phyloP scores from a whole-genome alignment of 2,797 vertebrate genomes.

The Gephyroberyx darwinii region DNA sequence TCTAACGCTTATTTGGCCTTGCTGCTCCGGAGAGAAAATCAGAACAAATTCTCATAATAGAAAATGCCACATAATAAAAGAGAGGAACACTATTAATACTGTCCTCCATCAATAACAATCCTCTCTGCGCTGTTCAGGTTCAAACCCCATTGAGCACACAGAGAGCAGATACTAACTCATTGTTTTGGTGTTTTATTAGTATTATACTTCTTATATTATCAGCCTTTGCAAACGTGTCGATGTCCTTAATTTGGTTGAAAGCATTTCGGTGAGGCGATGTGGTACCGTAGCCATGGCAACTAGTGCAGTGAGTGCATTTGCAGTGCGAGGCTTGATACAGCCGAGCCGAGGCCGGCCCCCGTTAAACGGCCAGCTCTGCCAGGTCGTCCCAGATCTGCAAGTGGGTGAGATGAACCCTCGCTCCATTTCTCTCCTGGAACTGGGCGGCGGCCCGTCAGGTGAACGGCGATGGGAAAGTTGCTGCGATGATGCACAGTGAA shows the following conservation, averaged over 20 bases:
- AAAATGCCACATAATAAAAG: background rate
- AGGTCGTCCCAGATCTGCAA: conserved; percentile 9
- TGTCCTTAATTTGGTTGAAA: conserved; percentile 29
- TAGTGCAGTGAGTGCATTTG: conserved; percentile 22
- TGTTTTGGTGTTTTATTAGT: background rate
- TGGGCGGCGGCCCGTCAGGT: background rate
- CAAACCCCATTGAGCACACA: conserved; percentile 5
- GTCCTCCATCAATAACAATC: background rate
- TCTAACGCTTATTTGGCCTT: background rate
- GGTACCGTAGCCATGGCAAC: conserved; percentile 49
- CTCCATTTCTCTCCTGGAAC: conserved; percentile 5
- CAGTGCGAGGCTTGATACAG: background rate
- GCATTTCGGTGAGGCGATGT: conserved; percentile 32
- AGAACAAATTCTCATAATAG: background rate
- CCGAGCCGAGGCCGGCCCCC: background rate
- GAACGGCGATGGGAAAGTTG: conserved; percentile 22
- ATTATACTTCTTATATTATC: conserved; percentile 8
- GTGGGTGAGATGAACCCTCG: background rate
- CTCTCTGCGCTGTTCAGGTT: background rate
- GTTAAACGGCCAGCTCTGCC: conserved; percentile 28
- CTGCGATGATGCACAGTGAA: too few relatives aligned
- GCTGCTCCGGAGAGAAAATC: background rate
- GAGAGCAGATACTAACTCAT: conserved; percentile 15
- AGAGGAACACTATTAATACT: background rate
- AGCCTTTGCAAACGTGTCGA: conserved; percentile 27